Base-by-base conservation (phyloP, 2,888 invertebrate genomes). In the Trichopoda pennipes region DNA sequence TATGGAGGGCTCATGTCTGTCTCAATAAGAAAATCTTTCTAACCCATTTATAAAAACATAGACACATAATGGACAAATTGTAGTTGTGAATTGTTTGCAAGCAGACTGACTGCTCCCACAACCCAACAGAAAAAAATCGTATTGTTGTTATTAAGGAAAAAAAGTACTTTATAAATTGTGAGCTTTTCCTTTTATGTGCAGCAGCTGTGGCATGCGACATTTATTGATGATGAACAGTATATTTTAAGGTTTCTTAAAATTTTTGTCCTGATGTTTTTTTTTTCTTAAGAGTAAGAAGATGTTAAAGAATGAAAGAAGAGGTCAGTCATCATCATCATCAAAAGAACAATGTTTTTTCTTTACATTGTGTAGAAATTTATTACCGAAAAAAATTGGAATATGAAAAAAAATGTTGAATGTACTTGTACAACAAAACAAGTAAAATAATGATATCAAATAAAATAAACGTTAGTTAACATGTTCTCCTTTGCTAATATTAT, bases 141-240 rank as follows among this genome's bases (percentile, higher is more conserved):
- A 21, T 23, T 56, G 55, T 64, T 56, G 47, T 64, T 63, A 56
- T 35, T 64, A 2, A n/a, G n/a, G n/a, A n/a, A 12, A 10, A 64
- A 74, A 6, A 60, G 19, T 60, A 28, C 44, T 38, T 60, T 66
- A 68, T 42, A 68, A 76, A 61, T 35, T 61, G 17, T 32, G 8
- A 55, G 35, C 47, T 61, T 55, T 77, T 55, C 16, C 38, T 63
- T 32, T 44, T 49, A 16, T 38, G 28, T 63, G 35, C 56, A 60
- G 38, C 58, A 60, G 58, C 66, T 66, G 47, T 60, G 44, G 19
- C 28, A 60, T 64, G 56, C 64, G 58, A 72, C 72, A 78, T 72
- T 78, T 58, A 78, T 64, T 72, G 64, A 78, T 78, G 72, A 58
- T 64, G 72, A 58, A 53, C 72, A 60, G 21, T 75, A 63, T 70